phyloP scores from a whole-genome alignment of 2,113 vertebrate species.

The Charina bottae region DNA sequence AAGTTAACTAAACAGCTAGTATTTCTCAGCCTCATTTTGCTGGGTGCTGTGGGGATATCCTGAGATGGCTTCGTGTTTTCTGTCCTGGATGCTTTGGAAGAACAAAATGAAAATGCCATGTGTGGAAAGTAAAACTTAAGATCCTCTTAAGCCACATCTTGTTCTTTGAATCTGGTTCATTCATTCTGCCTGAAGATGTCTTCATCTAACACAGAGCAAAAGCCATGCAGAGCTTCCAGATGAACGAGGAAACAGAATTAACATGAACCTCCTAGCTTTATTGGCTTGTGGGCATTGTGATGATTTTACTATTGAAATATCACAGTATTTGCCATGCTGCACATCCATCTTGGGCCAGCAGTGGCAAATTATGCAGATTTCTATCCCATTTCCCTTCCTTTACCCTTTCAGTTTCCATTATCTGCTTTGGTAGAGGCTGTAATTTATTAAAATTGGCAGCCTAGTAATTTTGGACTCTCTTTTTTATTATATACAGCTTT shows the following conservation, averaged over 20 bases:
- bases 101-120: neutral
- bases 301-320: constrained; percentile 54
- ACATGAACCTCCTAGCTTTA: constrained; percentile 14
- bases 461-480: constrained; percentile 73
- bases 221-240: neutral
- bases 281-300: constrained; percentile 24
- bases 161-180: neutral
- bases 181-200: neutral
- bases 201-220: neutral
- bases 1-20: neutral
- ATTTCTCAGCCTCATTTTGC: neutral
- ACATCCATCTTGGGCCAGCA: constrained; percentile 71
- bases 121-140: neutral
- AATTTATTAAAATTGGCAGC: constrained; percentile 76
- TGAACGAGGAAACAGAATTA: neutral
- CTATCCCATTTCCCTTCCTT: constrained; percentile 57
- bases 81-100: neutral
- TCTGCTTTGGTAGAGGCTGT: constrained; percentile 72
- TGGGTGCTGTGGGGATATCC: neutral
- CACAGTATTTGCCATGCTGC: constrained; percentile 65
- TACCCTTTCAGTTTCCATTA: constrained; percentile 72
- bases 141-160: neutral
- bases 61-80: neutral
- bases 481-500: constrained; percentile 62
- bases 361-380: constrained; percentile 74